Base-by-base conservation (phyloP, 2,113 vertebrate species). In the Cyprinodon variegatus region DNA sequence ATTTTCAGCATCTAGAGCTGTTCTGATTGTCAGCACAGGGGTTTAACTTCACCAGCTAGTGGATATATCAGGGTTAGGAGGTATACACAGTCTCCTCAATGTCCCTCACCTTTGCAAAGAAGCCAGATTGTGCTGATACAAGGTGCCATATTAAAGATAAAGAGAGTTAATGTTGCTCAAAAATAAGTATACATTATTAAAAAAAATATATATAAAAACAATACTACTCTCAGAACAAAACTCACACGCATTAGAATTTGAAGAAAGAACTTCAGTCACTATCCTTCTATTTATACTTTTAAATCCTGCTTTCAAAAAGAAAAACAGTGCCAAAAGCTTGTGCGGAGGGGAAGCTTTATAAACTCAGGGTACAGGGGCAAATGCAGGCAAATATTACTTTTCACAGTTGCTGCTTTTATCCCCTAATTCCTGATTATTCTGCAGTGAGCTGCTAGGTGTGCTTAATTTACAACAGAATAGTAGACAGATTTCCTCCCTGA, bases 341-440 rank as follows among this genome's bases (percentile, higher is more conserved):
- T 4, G 61, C 60, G 63, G 53, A 71, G 72, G 48, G 63, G 46
- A 66, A 29, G 83, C 86, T 88, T 86, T 88, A 86, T 83, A 86
- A 91, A 93, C 84, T 87, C 50, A 37, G 78, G 73, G 70, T 82
- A 73, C 70, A 75, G 72, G 66, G 77, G 85, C 82, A 82, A 29
- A 89, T 76, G 78, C 68, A 82, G 70, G 64, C 73, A 72, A 59
- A 59, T 87, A 89, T 91, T 86, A 86, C 77, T 90, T 83, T 88
- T 91, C 84, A 92, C 89, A 93, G 86, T 83, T 75, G 70, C 84
- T 88, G 84, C 85, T 89, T 93, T 93, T 77, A 94, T 91, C 88
- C 87, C 74, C 77, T 92, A 93, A 92, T 91, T 92, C 90, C 83
- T 86, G 87, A 93, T 94, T 93, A 93, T 93, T 88, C 85, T 62